Percentiles rank a stretch among this genome's conserved stretches.
phyloP scores from a whole-genome alignment of 2,888 invertebrate species.

The Hedychridium roseum region DNA sequence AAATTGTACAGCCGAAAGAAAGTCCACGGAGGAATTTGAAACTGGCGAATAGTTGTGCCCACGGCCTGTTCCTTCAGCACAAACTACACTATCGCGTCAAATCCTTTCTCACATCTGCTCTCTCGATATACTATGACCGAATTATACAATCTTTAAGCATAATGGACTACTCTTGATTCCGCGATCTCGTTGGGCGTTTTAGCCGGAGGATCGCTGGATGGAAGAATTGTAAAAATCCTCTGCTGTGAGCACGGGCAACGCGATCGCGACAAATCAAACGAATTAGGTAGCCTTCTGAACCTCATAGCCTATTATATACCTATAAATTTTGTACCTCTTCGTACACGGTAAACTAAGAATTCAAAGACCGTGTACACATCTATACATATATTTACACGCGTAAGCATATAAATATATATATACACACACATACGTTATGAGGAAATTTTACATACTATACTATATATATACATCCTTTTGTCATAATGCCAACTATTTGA shows the following conservation, averaged over 20 bases:
- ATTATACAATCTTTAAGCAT: no score
- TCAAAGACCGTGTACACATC: slow-evolving; percentile 23
- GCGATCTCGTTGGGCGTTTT: no score
- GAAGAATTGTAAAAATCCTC: background rate
- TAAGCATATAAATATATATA: slow-evolving; percentile 18
- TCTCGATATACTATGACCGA: no score
- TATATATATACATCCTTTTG: slow-evolving; percentile 46
- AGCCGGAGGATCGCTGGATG: no score
- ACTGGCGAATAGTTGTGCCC: no score
- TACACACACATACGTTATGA: slow-evolving; percentile 32
- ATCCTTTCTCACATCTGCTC: no score
- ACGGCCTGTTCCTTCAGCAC: no score
- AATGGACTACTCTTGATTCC: no score
- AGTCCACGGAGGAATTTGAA: no score
- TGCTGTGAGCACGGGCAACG: background rate
- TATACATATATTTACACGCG: slow-evolving; percentile 10
- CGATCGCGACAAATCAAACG: slow-evolving; percentile 23
- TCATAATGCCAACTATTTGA: slow-evolving; percentile 36
- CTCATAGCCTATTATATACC: slow-evolving; percentile 49
- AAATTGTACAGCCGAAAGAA: no score
- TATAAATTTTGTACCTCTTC: slow-evolving; percentile 61
- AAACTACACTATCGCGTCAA: no score
- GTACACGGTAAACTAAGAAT: slow-evolving; percentile 34
- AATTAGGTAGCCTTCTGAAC: slow-evolving; percentile 46
- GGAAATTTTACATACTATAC: slow-evolving; percentile 45